A percentile compares a stretch with the other conserved stretches of the same genome.
Conservation (phyloP, 2,888 invertebrate species). For the Tineola bisselliella region DNA sequence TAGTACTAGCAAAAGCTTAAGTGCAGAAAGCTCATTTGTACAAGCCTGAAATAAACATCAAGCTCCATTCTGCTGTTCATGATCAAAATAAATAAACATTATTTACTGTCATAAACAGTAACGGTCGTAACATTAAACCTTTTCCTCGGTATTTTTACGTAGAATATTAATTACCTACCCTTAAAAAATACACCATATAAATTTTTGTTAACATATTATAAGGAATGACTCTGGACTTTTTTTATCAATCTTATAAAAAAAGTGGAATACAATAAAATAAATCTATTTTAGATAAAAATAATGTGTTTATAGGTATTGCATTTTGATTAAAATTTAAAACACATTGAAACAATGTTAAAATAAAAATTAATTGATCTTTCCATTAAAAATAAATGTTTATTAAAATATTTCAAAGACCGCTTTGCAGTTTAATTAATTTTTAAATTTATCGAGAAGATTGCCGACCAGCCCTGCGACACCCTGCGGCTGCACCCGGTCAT, state of each 20-base stretch:
- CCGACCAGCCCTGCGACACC: neutral
- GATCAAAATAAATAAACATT: neutral
- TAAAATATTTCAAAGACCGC: neutral
- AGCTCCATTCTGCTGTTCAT: neutral
- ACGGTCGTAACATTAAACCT: neutral
- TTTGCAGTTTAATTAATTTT: neutral
- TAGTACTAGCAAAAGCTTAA: neutral
- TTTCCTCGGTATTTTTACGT: neutral
- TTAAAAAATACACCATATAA: no score
- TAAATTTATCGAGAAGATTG: neutral
- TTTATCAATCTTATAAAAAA: no score
- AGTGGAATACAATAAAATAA: no score
- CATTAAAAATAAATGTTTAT: constrained; percentile 1
- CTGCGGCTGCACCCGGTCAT: neutral
- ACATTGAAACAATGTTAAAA: neutral
- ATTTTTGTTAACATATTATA: no score
- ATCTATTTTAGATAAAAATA: no score
- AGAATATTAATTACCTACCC: neutral
- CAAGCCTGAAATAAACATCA: neutral
- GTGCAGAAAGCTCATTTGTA: neutral
- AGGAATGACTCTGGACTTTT: no score
- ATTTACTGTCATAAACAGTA: neutral
- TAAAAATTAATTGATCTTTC: neutral
- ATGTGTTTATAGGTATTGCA: no score
- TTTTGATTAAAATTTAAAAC: no score